Percentiles rank a stretch among this genome's conserved stretches.
Evolutionary conservation across 2,888 invertebrate genomes (phyloP).

Genomic region (Sialis fuliginosa): DNA sequence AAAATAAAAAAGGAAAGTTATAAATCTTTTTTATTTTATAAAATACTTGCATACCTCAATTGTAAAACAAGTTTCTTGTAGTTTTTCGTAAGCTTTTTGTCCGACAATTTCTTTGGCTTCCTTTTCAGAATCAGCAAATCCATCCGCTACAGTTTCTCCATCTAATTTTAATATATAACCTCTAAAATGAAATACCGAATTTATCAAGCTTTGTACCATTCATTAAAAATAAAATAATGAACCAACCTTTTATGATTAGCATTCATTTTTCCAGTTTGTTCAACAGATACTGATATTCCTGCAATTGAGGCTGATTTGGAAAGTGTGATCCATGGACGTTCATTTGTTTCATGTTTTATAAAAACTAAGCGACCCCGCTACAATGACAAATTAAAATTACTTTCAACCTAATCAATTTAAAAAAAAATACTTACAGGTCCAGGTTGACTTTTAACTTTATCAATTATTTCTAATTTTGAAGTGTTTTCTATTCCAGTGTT

Average conservation of each 20-base stretch:
- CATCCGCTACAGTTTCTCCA: neutral
- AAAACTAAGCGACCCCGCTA: neutral
- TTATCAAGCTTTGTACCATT: neutral
- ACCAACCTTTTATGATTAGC: neutral
- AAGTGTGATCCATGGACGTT: neutral
- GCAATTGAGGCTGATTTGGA: neutral
- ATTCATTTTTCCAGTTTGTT: neutral
- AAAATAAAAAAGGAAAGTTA: neutral
- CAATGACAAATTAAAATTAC: neutral
- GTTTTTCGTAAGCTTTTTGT: slow-evolving; percentile 1
- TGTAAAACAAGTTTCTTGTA: slow-evolving; percentile 5
- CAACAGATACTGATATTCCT: neutral
- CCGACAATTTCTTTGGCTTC: slow-evolving; percentile 1
- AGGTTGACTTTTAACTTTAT: neutral
- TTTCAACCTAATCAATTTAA: neutral
- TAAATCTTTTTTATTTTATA: neutral
- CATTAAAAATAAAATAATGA: neutral
- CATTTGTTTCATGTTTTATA: neutral
- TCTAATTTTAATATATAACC: neutral
- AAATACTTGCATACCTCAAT: neutral
- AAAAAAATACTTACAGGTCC: neutral
- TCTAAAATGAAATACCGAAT: neutral
- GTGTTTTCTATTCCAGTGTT: too few relatives aligned
- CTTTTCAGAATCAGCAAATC: slow-evolving; percentile 1
- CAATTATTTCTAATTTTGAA: neutral